These are phyloP conservation scores for Hemicentrotus pulcherrimus DNA, from an alignment of 35 echinoderm and acorn worm species.

Conservation along the genomic window DNA sequence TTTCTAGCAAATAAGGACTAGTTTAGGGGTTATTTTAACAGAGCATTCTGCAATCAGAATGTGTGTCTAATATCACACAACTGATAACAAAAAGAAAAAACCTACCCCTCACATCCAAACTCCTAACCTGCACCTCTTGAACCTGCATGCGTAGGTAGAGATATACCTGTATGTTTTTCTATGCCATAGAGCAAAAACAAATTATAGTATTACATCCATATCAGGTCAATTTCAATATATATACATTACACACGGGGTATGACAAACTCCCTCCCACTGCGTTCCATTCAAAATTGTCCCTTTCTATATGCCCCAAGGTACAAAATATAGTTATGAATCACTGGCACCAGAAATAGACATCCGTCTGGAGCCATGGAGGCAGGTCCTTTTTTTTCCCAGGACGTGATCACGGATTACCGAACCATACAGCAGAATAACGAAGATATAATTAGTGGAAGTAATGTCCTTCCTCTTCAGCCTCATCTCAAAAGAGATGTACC, in stretches of 20 bases:
- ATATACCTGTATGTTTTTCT: neutral
- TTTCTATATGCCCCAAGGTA: neutral
- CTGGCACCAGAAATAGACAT: neutral
- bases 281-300: neutral
- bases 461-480: neutral
- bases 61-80: neutral
- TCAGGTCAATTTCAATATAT: neutral
- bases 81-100: neutral
- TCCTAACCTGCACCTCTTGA: too few species aligned
- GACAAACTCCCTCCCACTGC: neutral
- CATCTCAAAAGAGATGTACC: neutral
- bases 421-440: neutral
- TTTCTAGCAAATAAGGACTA: too few species aligned
- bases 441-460: neutral
- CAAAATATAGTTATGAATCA: slow-evolving; percentile 5
- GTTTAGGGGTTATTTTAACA: neutral
- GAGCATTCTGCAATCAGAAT: neutral
- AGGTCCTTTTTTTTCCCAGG: neutral
- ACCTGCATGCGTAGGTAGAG: too few species aligned
- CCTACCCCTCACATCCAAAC: neutral
- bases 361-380: neutral
- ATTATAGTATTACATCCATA: neutral
- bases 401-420: neutral
- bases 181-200: neutral
- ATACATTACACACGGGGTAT: neutral